Base-by-base conservation (phyloP, 2,888 invertebrate genomes). In the Crossocerus cetratus region DNA sequence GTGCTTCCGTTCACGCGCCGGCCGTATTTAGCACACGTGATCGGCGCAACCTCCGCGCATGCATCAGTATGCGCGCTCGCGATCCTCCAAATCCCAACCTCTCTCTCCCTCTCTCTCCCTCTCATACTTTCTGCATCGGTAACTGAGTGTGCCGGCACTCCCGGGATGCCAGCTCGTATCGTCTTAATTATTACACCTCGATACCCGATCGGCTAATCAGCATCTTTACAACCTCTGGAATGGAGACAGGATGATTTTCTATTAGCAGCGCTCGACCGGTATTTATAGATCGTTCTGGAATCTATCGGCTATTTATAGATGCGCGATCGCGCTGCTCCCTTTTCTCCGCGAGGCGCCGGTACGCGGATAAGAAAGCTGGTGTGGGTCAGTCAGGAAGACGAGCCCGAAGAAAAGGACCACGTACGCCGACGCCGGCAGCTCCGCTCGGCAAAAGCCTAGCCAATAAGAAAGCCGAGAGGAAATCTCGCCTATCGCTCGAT, bases 231-330 rank as follows among this genome's bases (percentile, higher is more conserved):
- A 32, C 49, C 49, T 11, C 59, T 74, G 65, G 76, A 81, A 79
- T 81, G 79, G 76, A 68, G 72, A 57, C 74, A 78, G 78, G 82
- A 78, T 77, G 82, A 86, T 87, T 88, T 86, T 88, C 88, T 88
- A 88, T 88, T 88, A 86, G 84, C 84, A 86, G 84, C 69, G 69
- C 62, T n/a, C 67, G 66, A 61, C 68, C 65, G 22, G 85, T 88
- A 89, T 89, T 89, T 87, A 89, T 89, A 89, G 88, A 82, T 54
- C 65, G 69, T 61, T 69, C 78, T 72, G 72, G 72, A 65, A 73
- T 82, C 81, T 77, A 64, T 14, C 18, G 60, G 45, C 43, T 80
- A 76, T 74, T 77, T 77, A 82, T 82, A 82, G 74, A 81, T 44
- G 45, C 62, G 18, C 59, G 70, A 45, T 75, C 67, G 75, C 69